A percentile compares a stretch with the other conserved stretches of the same genome.
phyloP scores from a whole-genome alignment of 2,113 vertebrate species.

The Chauna torquata region DNA sequence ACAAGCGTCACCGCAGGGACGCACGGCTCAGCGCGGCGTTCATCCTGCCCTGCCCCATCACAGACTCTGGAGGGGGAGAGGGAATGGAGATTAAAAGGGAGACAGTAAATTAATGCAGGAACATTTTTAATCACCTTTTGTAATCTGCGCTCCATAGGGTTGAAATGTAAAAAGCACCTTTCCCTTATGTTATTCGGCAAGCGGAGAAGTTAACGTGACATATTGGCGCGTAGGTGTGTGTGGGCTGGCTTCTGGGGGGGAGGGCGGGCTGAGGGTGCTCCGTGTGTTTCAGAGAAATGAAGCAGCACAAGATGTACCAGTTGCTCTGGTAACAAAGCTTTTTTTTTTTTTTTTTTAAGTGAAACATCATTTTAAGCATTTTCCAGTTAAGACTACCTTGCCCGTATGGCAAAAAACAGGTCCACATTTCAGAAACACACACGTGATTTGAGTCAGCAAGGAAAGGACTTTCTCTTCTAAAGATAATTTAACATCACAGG shows the following conservation, averaged over 20 bases:
- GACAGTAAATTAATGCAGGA: not conserved
- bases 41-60: not conserved
- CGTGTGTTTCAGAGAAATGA: constrained; percentile 60
- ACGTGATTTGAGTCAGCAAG: constrained; percentile 3
- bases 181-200: not conserved
- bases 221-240: constrained; percentile 53
- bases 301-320: constrained; percentile 73
- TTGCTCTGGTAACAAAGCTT: constrained; percentile 70
- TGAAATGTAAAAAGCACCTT: constrained; percentile 1
- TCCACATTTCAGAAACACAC: not conserved
- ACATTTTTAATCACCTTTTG: constrained; percentile 12
- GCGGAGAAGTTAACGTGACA: constrained; percentile 12
- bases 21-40: not conserved
- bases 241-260: constrained; percentile 35
- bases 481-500: not conserved
- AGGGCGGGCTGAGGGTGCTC: constrained; percentile 37
- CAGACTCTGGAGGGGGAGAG: not conserved
- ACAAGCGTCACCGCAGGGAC: not conserved
- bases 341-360: not conserved
- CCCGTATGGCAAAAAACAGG: not conserved
- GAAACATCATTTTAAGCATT: constrained; percentile 34
- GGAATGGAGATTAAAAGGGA: not conserved
- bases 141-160: not conserved
- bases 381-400: not conserved
- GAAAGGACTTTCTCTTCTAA: not conserved